Percentiles rank a stretch among this genome's conserved stretches.
These are phyloP conservation scores for Amphilophus citrinellus DNA, from an alignment of 2,113 vertebrate genomes.

Conservation along the genomic window DNA sequence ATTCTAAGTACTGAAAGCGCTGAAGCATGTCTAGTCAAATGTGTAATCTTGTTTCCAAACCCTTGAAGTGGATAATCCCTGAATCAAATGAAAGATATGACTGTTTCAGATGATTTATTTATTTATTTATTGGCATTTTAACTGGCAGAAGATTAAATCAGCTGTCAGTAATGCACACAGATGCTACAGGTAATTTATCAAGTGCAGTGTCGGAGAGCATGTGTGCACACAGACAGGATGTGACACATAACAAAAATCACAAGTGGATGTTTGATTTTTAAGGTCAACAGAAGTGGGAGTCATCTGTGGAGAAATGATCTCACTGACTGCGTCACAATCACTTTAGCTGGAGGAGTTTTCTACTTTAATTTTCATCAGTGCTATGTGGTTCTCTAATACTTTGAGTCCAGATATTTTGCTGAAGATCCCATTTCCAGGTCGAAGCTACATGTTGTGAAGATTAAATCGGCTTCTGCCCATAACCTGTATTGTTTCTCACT, in stretches of 20 bases:
- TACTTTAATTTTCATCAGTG: not conserved
- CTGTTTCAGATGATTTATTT: not conserved
- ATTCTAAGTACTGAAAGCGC: constrained; percentile 9
- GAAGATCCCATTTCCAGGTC: not conserved
- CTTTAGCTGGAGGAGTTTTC: not conserved
- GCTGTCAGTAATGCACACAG: not conserved
- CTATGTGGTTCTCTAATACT: not conserved
- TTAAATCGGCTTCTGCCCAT: not conserved
- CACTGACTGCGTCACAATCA: not conserved
- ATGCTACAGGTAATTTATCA: not conserved
- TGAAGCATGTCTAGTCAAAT: not conserved
- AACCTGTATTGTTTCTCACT: not conserved
- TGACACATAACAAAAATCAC: not conserved
- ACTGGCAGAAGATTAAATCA: not conserved
- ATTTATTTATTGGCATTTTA: not conserved
- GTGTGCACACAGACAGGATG: not conserved
- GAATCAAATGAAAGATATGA: not conserved
- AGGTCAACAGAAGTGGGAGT: not conserved
- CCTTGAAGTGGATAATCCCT: constrained; percentile 1
- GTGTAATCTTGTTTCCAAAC: constrained; percentile 4
- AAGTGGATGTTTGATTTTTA: not conserved
- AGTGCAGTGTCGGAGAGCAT: not conserved
- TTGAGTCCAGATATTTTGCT: not conserved
- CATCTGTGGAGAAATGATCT: not conserved
- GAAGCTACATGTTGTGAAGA: not conserved